phyloP scores from a whole-genome alignment of 2,113 vertebrate species.

The Zosterops lateralis region DNA sequence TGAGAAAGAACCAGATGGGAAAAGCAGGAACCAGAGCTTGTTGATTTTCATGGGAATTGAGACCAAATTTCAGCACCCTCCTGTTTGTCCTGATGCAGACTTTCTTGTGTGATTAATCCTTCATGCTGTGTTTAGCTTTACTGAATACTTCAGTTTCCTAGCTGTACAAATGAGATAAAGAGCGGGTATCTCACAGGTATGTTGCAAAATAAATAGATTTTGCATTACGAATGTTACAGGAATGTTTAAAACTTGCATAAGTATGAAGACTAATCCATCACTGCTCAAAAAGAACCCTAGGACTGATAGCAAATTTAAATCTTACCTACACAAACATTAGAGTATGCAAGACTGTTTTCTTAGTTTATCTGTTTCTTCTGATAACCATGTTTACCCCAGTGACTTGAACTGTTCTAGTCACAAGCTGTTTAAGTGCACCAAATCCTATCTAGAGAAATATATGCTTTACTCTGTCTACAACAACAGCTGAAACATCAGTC shows the following conservation, averaged over 20 bases:
- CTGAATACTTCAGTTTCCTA: background rate
- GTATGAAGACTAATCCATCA: background rate
- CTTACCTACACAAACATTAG: background rate
- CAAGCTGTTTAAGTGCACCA: background rate
- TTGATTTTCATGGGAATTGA: background rate
- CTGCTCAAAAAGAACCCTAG: background rate
- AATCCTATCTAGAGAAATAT: background rate
- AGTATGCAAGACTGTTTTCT: background rate
- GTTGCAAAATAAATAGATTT: background rate
- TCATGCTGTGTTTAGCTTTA: background rate
- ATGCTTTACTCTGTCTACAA: background rate
- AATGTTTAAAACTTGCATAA: background rate
- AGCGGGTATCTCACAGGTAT: background rate
- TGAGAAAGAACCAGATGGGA: background rate
- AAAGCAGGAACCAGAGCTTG: background rate
- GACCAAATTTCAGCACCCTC: background rate
- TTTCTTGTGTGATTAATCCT: background rate
- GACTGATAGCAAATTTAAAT: background rate
- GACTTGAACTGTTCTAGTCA: background rate
- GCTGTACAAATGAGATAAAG: background rate
- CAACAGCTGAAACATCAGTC: background rate
- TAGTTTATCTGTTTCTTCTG: constrained; percentile 18
- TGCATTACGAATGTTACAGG: background rate
- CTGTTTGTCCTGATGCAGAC: background rate
- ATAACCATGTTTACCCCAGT: background rate